phyloP scores from a whole-genome alignment of 2,888 invertebrate genomes.

The Scaptomyza polygonia region DNA sequence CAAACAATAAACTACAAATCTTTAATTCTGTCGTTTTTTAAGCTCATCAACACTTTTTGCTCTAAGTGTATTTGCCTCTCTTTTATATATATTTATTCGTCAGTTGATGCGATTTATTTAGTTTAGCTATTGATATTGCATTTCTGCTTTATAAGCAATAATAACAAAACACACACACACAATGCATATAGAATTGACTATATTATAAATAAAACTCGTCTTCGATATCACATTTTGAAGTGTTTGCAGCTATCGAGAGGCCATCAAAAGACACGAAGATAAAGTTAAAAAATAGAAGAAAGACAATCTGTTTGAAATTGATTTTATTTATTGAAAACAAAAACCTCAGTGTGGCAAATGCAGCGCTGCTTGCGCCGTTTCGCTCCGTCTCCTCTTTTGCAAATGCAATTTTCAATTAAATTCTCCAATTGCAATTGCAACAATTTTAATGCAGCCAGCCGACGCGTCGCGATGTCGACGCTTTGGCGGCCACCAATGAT shows the following conservation, averaged over 20 bases:
- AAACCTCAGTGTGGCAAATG: slow-evolving; percentile 36
- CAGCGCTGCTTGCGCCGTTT: background rate
- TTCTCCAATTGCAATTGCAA: slow-evolving; percentile 40
- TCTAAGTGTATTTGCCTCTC: background rate
- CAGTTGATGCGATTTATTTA: slow-evolving; percentile 23
- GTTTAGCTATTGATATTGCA: slow-evolving; percentile 61
- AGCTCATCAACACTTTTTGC: background rate
- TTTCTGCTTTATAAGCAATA: slow-evolving; percentile 56
- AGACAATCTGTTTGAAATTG: slow-evolving; percentile 59
- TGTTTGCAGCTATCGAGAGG: slow-evolving; percentile 24
- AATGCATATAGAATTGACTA: slow-evolving; percentile 2
- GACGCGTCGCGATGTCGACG: slow-evolving; percentile 10
- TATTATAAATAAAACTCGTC: slow-evolving; percentile 5
- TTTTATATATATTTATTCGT: slow-evolving; percentile 23
- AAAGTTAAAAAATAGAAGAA: slow-evolving; percentile 7
- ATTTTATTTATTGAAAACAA: slow-evolving; percentile 75
- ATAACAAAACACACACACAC: slow-evolving; percentile 46
- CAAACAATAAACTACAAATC: no score
- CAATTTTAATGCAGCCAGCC: slow-evolving; percentile 34
- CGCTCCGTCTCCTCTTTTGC: slow-evolving; percentile 30
- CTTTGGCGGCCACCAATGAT: slow-evolving; percentile 36
- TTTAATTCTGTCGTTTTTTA: background rate
- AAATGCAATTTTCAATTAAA: slow-evolving; percentile 79
- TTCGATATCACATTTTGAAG: slow-evolving; percentile 35
- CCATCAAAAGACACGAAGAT: slow-evolving; percentile 15